Conservation (phyloP, 2,888 invertebrate genomes). For the Allygus modestus region DNA sequence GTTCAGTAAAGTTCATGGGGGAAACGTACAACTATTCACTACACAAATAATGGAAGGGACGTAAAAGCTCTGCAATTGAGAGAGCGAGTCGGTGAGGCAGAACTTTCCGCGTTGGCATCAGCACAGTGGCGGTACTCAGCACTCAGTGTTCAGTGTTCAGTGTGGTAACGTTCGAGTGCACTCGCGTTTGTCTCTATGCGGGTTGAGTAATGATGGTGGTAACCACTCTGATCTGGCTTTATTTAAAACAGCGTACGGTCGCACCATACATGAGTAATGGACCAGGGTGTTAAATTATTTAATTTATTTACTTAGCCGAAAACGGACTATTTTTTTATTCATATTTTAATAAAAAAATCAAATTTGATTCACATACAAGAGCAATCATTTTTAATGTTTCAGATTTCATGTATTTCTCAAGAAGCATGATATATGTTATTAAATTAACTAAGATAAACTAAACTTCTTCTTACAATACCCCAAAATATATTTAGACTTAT, state of each 20-base stretch:
- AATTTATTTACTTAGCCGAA: too few species aligned
- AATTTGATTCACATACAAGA: too few species aligned
- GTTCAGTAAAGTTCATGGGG: too few species aligned
- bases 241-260: not conserved
- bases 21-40: not conserved
- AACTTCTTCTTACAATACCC: too few species aligned
- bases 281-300: too few species aligned
- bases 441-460: too few species aligned
- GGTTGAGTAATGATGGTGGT: not conserved
- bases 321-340: too few species aligned
- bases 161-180: not conserved
- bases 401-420: too few species aligned
- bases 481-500: too few species aligned
- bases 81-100: not conserved
- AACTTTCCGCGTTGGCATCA: not conserved
- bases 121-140: not conserved
- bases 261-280: not conserved
- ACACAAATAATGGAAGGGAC: not conserved
- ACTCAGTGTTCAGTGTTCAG: not conserved
- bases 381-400: too few species aligned
- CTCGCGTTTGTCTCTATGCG: not conserved
- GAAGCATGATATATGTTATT: too few species aligned
- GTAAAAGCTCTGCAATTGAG: not conserved
- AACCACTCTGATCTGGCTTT: slow-evolving; percentile 3
- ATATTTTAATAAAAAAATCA: too few species aligned